phyloP scores from a whole-genome alignment of 2,888 invertebrate species.

The Ornithoptera alexandrae region DNA sequence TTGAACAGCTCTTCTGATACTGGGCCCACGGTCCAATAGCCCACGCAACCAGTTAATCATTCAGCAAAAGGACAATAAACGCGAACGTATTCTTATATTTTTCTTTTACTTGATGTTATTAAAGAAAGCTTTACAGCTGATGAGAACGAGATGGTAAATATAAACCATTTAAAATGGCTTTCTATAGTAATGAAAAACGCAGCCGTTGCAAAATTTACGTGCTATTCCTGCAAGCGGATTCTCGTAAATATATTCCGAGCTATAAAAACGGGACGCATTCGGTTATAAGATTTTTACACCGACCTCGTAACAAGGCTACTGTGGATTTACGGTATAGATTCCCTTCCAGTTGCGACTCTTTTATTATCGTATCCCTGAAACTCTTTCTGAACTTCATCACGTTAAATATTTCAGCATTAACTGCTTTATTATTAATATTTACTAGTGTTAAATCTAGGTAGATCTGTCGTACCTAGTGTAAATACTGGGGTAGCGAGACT shows the following conservation, averaged over 20 bases:
- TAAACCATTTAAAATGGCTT: conserved; percentile 32
- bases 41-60: no score
- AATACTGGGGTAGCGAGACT: no score
- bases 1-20: no score
- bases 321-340: conserved; percentile 28
- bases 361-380: conserved; percentile 24
- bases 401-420: conserved; percentile 15
- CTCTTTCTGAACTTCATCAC: conserved; percentile 19
- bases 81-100: no score
- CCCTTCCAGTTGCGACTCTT: conserved; percentile 24
- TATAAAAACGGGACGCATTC: conserved; percentile 68
- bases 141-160: not conserved
- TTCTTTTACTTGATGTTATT: no score
- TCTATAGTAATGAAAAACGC: conserved; percentile 55
- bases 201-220: conserved; percentile 60
- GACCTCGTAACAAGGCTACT: conserved; percentile 48
- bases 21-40: no score
- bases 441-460: no score
- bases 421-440: not conserved
- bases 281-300: conserved; percentile 67
- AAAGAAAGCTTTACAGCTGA: no score
- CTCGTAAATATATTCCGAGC: conserved; percentile 69
- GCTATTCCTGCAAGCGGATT: conserved; percentile 64
- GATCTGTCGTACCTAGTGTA: no score
- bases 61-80: no score